phyloP scores from a whole-genome alignment of 92 coral and sea anemone genomes.

The Muricea muricata region DNA sequence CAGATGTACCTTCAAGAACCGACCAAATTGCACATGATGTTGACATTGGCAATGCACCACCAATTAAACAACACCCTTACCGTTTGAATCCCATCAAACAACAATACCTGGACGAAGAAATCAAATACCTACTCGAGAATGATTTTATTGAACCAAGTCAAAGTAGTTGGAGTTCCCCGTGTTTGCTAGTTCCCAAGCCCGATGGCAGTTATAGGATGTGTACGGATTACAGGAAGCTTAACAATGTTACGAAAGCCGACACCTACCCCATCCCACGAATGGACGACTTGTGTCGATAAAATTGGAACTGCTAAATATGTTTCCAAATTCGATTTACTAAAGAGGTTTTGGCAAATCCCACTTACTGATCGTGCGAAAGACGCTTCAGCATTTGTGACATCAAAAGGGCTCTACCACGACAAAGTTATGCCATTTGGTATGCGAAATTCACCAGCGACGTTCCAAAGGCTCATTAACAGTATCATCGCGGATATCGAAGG shows the following conservation, averaged over 20 bases:
- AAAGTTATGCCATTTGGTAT: too few relatives aligned
- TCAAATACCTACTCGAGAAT: conserved; percentile 41
- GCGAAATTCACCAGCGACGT: too few relatives aligned
- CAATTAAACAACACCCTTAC: conserved; percentile 54
- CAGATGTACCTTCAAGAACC: conserved; percentile 47
- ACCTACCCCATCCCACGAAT: conserved; percentile 22
- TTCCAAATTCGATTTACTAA: conserved; percentile 49
- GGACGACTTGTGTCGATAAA: conserved; percentile 52
- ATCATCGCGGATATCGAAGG: too few relatives aligned
- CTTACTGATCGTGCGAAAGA: too few relatives aligned
- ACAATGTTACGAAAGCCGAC: background rate
- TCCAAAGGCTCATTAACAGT: too few relatives aligned
- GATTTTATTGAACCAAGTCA: conserved; percentile 59
- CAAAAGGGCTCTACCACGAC: too few relatives aligned
- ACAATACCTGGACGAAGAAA: conserved; percentile 30
- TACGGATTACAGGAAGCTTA: conserved; percentile 32
- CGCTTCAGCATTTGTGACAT: too few relatives aligned
- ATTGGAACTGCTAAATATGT: conserved; percentile 42
- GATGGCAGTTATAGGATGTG: conserved; percentile 34
- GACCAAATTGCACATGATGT: conserved; percentile 55
- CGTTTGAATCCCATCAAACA: conserved; percentile 45
- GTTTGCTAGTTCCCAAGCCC: conserved; percentile 55
- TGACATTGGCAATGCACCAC: conserved; percentile 35
- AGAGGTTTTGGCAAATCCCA: too few relatives aligned
- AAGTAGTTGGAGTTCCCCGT: conserved; percentile 62